Percentiles rank a stretch among this genome's conserved stretches.
These are phyloP conservation scores for Slavum lentiscoides DNA, from an alignment of 2,888 invertebrate genomes.

Conservation along the genomic window DNA sequence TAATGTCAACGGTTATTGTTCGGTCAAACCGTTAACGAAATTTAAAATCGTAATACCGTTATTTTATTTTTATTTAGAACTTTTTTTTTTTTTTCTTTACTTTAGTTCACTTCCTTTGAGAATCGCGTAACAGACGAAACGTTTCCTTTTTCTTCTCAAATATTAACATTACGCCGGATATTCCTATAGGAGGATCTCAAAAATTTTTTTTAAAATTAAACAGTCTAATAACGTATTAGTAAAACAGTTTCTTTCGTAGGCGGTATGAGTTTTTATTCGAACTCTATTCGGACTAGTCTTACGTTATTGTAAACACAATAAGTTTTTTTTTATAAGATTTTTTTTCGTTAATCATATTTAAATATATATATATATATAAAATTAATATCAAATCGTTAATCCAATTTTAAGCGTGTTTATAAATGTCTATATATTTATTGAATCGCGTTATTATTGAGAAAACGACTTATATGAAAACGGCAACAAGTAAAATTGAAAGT, in stretches of 20 bases:
- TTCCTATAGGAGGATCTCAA: neutral
- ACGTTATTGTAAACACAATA: too few species aligned
- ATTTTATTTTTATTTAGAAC: neutral
- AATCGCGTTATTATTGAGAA: too few species aligned
- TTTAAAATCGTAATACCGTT: neutral
- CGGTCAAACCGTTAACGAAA: too few species aligned
- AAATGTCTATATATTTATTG: too few species aligned
- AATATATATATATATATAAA: too few species aligned
- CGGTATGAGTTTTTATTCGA: too few species aligned
- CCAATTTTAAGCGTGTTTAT: too few species aligned
- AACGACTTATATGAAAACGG: neutral
- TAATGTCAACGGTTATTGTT: neutral
- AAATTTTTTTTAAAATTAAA: neutral
- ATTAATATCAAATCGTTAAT: too few species aligned
- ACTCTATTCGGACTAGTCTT: too few species aligned
- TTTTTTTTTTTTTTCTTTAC: neutral
- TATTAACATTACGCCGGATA: neutral
- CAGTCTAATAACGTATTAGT: too few species aligned
- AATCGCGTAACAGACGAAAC: neutral
- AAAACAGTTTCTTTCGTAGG: too few species aligned
- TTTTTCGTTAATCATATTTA: neutral
- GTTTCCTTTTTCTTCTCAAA: neutral
- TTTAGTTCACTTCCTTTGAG: neutral
- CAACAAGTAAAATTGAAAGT: constrained; percentile 2
- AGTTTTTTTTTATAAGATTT: too few species aligned